Conservation (phyloP, 2,113 vertebrate species). For the Mionectes macconnelli region DNA sequence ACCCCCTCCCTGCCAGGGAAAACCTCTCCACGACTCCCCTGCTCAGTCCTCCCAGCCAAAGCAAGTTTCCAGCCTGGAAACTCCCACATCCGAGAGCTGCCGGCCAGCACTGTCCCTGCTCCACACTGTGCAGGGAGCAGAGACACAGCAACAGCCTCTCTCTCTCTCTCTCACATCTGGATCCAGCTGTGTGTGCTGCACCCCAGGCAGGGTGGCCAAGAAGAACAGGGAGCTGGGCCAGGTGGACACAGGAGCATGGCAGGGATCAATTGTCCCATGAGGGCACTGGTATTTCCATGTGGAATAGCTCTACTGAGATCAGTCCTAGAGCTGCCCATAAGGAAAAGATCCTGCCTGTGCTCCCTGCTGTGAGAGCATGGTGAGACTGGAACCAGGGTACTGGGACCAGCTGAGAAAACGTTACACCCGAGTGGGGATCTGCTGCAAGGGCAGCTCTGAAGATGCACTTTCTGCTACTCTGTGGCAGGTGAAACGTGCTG, state of each 20-base stretch:
- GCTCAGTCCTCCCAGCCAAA: background rate
- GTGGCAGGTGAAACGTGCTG: rapidly evolving
- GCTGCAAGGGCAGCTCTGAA: background rate
- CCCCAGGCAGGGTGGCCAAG: background rate
- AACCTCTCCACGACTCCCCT: background rate
- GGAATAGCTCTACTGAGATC: background rate
- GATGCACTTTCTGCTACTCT: background rate
- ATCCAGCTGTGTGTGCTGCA: background rate
- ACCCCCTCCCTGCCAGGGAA: background rate
- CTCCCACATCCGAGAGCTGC: background rate
- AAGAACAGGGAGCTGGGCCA: background rate
- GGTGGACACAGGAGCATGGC: background rate
- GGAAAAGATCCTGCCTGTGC: background rate
- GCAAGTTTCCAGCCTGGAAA: background rate
- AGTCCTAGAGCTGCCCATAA: background rate
- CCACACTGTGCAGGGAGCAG: background rate
- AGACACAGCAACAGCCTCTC: background rate
- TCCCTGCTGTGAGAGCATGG: background rate
- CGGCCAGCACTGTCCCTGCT: rapidly evolving
- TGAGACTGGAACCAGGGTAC: background rate
- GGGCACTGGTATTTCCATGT: background rate
- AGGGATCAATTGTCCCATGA: background rate
- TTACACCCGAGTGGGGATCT: background rate
- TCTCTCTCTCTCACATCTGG: background rate
- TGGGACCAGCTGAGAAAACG: background rate